These are phyloP conservation scores for Centruroides sculpturatus DNA, from an alignment of 1,140 invertebrate species.

Conservation along the genomic window DNA sequence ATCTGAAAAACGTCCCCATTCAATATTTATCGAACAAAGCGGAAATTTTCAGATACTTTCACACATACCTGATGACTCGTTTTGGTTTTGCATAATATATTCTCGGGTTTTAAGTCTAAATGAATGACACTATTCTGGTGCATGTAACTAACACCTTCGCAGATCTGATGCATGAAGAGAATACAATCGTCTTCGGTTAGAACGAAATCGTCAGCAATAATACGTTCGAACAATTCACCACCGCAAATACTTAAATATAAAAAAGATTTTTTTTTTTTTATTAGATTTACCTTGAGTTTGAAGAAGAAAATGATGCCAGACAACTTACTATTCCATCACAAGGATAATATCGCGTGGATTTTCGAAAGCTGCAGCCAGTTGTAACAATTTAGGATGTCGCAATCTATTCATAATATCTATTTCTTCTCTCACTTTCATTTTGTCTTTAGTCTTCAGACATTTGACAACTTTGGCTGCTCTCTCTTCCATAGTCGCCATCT, in stretches of 20 bases:
- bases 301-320: no score
- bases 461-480: conserved; percentile 86
- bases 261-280: neutral
- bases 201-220: conserved; percentile 80
- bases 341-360: conserved; percentile 71
- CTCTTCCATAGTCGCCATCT: conserved; percentile 48
- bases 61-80: conserved; percentile 41
- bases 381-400: conserved; percentile 75
- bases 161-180: conserved; percentile 81
- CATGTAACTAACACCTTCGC: conserved; percentile 77
- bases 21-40: no score
- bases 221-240: conserved; percentile 80
- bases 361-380: conserved; percentile 74
- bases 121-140: conserved; percentile 71
- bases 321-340: conserved; percentile 84
- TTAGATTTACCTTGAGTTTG: no score
- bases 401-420: conserved; percentile 83
- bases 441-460: conserved; percentile 62
- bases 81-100: conserved; percentile 73
- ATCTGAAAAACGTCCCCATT: conserved; percentile 35
- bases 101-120: conserved; percentile 85
- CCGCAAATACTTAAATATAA: conserved; percentile 56
- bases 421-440: conserved; percentile 72
- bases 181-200: conserved; percentile 80
- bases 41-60: neutral